Evolutionary conservation across 2,888 invertebrate species (phyloP).

Genomic region (Agrilus cyanescens): DNA sequence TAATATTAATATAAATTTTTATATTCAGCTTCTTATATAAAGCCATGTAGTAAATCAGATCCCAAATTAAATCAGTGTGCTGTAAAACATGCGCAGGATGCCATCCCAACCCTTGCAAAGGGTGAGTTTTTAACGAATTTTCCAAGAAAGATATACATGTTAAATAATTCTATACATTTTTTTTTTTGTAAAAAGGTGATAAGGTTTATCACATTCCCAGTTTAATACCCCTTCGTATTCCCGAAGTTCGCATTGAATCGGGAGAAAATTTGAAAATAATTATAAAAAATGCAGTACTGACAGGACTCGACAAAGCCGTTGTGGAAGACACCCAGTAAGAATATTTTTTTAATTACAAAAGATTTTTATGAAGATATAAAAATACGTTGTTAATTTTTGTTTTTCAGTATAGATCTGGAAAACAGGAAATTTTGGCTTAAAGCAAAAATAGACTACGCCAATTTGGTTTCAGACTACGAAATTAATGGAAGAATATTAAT

Average conservation of each 20-base stretch:
- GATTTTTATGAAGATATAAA: background rate
- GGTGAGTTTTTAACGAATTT: slow-evolving; percentile 13
- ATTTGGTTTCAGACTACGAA: slow-evolving; percentile 22
- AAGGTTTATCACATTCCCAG: slow-evolving; percentile 23
- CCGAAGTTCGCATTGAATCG: slow-evolving; percentile 19
- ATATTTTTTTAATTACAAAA: background rate
- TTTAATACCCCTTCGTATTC: slow-evolving; percentile 21
- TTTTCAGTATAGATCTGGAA: slow-evolving; percentile 16
- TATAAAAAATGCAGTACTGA: slow-evolving; percentile 17
- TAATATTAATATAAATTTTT: background rate
- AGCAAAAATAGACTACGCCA: slow-evolving; percentile 13
- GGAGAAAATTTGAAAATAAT: slow-evolving; percentile 20
- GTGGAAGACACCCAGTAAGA: slow-evolving; percentile 18
- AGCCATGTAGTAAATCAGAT: slow-evolving; percentile 21
- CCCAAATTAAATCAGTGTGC: slow-evolving; percentile 25
- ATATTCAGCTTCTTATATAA: slow-evolving; percentile 24
- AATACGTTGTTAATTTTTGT: background rate
- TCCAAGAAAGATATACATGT: background rate
- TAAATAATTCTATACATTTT: slow-evolving; percentile 6
- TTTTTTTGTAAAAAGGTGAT: no score
- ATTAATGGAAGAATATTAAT: slow-evolving; percentile 26
- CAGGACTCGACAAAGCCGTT: slow-evolving; percentile 19
- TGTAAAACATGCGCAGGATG: slow-evolving; percentile 18
- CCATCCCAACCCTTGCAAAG: slow-evolving; percentile 19
- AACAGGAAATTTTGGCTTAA: slow-evolving; percentile 14